phyloP scores from a whole-genome alignment of 2,113 vertebrate species.

The Ailurus styani region DNA sequence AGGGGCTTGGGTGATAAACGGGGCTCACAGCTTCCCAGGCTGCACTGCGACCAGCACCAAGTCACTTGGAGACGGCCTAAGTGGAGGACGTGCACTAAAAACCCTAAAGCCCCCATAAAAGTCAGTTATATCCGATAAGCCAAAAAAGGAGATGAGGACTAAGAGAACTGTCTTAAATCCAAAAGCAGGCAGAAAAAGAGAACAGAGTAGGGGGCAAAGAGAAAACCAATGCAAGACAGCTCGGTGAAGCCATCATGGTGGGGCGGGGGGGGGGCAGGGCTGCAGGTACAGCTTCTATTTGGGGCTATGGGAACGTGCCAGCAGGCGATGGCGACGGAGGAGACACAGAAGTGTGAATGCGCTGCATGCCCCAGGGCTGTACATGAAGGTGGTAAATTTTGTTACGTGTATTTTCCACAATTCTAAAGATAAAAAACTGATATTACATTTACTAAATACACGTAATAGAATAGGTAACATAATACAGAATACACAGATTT shows the following conservation, averaged over 20 bases:
- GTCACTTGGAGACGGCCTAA: rapidly evolving
- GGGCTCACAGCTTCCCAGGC: neutral
- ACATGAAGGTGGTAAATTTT: neutral
- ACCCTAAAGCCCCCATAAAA: neutral
- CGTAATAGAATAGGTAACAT: neutral
- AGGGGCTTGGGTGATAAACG: neutral
- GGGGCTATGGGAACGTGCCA: no score
- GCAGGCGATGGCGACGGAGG: no score
- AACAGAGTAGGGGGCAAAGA: rapidly evolving
- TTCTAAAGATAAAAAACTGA: neutral
- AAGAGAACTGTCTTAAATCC: no score
- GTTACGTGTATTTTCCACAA: neutral
- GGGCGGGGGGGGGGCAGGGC: no score
- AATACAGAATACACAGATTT: no score
- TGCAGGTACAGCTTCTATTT: neutral
- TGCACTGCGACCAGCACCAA: rapidly evolving
- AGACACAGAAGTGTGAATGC: neutral
- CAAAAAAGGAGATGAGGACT: no score
- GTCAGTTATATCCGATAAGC: neutral
- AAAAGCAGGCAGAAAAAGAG: neutral
- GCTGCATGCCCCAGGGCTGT: neutral
- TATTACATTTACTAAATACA: neutral
- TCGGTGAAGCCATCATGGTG: rapidly evolving
- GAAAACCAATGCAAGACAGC: neutral
- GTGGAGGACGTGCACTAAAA: no score